These are phyloP conservation scores for Clarias platycephalus DNA, from an alignment of 2,797 vertebrate genomes.

Conservation along the genomic window DNA sequence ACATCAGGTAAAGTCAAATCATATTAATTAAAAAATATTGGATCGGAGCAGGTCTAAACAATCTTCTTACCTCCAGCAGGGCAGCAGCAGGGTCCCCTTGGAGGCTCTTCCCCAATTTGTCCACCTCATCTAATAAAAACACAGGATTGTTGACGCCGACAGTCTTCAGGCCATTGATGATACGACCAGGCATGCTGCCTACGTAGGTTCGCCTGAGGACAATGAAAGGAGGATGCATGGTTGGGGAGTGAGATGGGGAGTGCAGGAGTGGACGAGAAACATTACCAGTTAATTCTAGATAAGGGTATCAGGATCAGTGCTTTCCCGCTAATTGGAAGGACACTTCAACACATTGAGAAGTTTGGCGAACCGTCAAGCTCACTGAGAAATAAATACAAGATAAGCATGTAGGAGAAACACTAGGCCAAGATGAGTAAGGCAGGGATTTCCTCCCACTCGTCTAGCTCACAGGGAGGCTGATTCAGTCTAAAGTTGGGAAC, in stretches of 20 bases:
- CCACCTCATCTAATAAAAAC: slow-evolving; percentile 94
- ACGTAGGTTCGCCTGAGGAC: slow-evolving; percentile 89
- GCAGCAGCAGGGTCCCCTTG: slow-evolving; percentile 96
- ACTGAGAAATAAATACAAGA: slow-evolving; percentile 11
- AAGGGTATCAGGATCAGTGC: neutral
- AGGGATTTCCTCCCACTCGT: slow-evolving; percentile 40
- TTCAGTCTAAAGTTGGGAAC: slow-evolving; percentile 31
- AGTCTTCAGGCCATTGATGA: slow-evolving; percentile 93
- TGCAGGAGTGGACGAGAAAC: neutral
- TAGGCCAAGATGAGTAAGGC: slow-evolving; percentile 19
- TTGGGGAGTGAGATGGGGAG: neutral
- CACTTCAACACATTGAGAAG: neutral
- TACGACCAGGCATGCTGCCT: slow-evolving; percentile 96
- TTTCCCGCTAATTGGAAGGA: neutral
- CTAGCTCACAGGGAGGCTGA: slow-evolving; percentile 35
- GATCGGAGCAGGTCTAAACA: neutral
- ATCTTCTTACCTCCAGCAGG: slow-evolving; percentile 87
- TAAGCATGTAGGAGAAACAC: slow-evolving; percentile 12
- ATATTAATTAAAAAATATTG: neutral
- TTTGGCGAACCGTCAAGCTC: slow-evolving; percentile 14
- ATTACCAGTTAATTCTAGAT: neutral
- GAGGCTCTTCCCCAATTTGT: slow-evolving; percentile 93
- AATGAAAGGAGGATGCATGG: neutral
- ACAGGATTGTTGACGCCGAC: slow-evolving; percentile 94
- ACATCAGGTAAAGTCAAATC: neutral